Percentiles rank a stretch among this genome's conserved stretches.
Evolutionary conservation across 2,888 invertebrate species (phyloP).

Genomic region (Autographa pulchrina): DNA sequence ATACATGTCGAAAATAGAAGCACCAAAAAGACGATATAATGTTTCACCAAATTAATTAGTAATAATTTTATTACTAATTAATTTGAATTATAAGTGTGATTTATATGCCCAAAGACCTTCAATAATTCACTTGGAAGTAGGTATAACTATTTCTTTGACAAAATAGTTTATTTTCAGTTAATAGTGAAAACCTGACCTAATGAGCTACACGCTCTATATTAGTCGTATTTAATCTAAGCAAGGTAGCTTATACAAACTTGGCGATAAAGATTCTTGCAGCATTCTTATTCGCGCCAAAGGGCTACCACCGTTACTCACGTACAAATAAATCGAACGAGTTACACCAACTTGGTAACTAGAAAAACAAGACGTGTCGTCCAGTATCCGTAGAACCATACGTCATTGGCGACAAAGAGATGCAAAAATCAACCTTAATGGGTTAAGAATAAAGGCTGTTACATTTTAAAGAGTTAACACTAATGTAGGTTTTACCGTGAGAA

Average conservation of each 20-base stretch:
- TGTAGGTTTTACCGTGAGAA: conserved; percentile 41
- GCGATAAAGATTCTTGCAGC: conserved; percentile 27
- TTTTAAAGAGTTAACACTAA: background rate
- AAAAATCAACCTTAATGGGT: background rate
- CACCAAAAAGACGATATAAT: too few species aligned
- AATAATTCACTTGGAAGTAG: too few species aligned
- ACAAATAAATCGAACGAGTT: conserved; percentile 45
- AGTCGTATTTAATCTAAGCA: background rate
- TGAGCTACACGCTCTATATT: background rate
- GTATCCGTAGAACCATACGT: conserved; percentile 6
- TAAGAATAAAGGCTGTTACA: background rate
- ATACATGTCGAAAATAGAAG: too few species aligned
- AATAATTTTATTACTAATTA: too few species aligned
- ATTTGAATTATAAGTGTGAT: too few species aligned
- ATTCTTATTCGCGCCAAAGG: conserved; percentile 44
- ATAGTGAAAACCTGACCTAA: background rate
- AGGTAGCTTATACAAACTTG: background rate
- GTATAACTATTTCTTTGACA: too few species aligned
- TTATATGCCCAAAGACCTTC: too few species aligned
- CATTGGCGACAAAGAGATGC: background rate
- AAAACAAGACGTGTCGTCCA: conserved; percentile 31
- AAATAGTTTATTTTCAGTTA: too few species aligned
- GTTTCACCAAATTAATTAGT: too few species aligned
- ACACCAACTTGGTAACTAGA: conserved; percentile 38
- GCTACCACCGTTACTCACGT: conserved; percentile 26